Evolutionary conservation across 2,888 invertebrate genomes (phyloP).

Genomic region (Drosophila paranaensis): DNA sequence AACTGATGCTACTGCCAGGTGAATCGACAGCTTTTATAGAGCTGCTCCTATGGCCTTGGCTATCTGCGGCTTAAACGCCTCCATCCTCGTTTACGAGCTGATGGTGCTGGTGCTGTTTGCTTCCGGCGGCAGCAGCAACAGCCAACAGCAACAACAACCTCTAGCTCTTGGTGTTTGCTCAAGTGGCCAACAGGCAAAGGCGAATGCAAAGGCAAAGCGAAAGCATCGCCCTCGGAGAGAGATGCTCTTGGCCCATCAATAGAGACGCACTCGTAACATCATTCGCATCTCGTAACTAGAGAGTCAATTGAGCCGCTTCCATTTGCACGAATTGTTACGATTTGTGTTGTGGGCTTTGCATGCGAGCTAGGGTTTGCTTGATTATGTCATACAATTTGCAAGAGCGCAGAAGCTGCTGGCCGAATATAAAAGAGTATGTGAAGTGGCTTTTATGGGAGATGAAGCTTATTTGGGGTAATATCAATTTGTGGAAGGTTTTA

Average conservation of each 20-base stretch:
- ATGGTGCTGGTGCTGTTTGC: constrained; percentile 15
- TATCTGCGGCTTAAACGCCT: constrained; percentile 35
- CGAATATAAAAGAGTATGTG: constrained; percentile 3
- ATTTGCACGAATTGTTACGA: constrained; percentile 55
- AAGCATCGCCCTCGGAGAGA: constrained; percentile 58
- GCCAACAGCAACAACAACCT: constrained; percentile 9
- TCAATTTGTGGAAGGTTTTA: not conserved
- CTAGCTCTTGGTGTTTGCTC: constrained; percentile 27
- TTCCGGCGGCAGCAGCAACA: constrained; percentile 38
- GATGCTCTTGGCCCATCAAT: constrained; percentile 25
- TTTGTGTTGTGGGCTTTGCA: constrained; percentile 24
- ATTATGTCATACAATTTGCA: constrained; percentile 44
- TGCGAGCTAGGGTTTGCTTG: constrained; percentile 5
- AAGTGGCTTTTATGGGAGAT: not conserved
- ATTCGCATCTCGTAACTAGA: constrained; percentile 30
- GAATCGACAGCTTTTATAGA: constrained; percentile 65
- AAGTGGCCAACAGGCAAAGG: constrained; percentile 51
- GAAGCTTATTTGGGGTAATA: constrained; percentile 2
- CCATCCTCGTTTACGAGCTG: constrained; percentile 21
- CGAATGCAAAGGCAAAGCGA: constrained; percentile 45
- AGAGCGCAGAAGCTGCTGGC: not conserved
- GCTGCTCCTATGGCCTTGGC: constrained; percentile 45
- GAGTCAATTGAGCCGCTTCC: constrained; percentile 39
- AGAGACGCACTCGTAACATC: constrained; percentile 22
- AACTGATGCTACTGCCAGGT: constrained; percentile 60